Evolutionary conservation across 1,140 invertebrate genomes (phyloP).

Genomic region (Maconellicoccus hirsutus): DNA sequence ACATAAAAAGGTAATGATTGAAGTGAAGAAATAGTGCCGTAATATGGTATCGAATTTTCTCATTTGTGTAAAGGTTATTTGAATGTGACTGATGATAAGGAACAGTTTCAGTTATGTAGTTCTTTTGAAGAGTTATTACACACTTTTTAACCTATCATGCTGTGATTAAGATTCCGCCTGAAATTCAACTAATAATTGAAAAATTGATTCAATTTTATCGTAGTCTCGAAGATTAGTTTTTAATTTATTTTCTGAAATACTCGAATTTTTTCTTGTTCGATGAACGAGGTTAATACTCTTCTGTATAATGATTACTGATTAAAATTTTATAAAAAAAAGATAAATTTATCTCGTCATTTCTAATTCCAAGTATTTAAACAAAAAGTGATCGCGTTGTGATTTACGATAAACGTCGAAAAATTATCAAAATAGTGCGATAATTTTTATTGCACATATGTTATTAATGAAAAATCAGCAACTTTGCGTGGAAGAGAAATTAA

Average conservation of each 20-base stretch:
- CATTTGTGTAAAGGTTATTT: constrained; percentile 20
- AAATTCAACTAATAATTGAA: no score
- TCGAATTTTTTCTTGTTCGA: no score
- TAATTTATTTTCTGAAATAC: no score
- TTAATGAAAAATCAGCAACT: no score
- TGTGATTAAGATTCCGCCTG: background rate
- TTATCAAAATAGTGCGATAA: background rate
- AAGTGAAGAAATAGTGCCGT: background rate
- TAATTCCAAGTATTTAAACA: background rate
- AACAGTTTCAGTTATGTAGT: background rate
- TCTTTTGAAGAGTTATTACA: background rate
- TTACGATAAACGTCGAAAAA: background rate
- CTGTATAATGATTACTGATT: no score
- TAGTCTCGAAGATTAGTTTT: no score
- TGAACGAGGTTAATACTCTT: no score
- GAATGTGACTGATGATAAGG: constrained; percentile 13
- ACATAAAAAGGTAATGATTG: background rate
- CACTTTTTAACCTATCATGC: background rate
- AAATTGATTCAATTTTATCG: no score
- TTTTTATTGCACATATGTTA: no score
- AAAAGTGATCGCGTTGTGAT: background rate
- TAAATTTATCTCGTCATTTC: background rate
- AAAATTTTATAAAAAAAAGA: no score
- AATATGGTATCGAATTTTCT: background rate
- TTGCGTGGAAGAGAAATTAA: no score